A percentile compares a stretch with the other conserved stretches of the same genome.
Evolutionary conservation across 2,888 invertebrate species (phyloP).

Genomic region (Clostera curtula): DNA sequence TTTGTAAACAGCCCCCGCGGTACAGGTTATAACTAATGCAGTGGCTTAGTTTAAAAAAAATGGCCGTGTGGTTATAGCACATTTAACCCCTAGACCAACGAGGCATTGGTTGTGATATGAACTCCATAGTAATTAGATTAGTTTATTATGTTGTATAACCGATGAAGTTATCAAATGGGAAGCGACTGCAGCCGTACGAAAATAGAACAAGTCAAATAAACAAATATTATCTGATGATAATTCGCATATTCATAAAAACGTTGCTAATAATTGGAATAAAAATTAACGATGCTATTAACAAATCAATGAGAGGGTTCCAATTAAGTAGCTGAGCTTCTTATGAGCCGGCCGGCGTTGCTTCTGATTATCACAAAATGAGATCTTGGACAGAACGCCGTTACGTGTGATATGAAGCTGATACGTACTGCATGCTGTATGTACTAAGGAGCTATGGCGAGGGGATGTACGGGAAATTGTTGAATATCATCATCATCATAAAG

Average conservation of each 20-base stretch:
- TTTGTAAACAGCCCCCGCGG: too few relatives aligned
- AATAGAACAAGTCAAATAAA: constrained; percentile 12
- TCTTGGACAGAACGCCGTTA: constrained; percentile 40
- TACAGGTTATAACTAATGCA: too few relatives aligned
- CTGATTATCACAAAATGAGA: constrained; percentile 60
- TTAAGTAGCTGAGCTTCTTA: constrained; percentile 55
- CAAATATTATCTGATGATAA: constrained; percentile 31
- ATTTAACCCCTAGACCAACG: too few relatives aligned
- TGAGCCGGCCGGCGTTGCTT: constrained; percentile 42
- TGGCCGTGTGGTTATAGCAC: too few relatives aligned
- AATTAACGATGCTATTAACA: constrained; percentile 56
- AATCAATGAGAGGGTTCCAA: constrained; percentile 60
- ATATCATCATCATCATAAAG: too few relatives aligned
- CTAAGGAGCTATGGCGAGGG: constrained; percentile 6
- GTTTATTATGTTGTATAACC: too few relatives aligned
- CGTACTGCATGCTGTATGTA: constrained; percentile 17
- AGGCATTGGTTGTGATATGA: too few relatives aligned
- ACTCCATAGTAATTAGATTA: too few relatives aligned
- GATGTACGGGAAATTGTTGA: too few relatives aligned
- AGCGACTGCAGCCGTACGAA: constrained; percentile 3
- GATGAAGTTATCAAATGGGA: constrained; percentile 1
- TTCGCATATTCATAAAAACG: constrained; percentile 33
- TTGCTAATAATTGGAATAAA: constrained; percentile 44
- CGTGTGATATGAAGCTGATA: constrained; percentile 26
- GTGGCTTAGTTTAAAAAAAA: too few relatives aligned